Percentiles rank a stretch among this genome's conserved stretches.
These are phyloP conservation scores for Hystrix brachyura DNA, from an alignment of 2,113 vertebrate species.

Conservation along the genomic window DNA sequence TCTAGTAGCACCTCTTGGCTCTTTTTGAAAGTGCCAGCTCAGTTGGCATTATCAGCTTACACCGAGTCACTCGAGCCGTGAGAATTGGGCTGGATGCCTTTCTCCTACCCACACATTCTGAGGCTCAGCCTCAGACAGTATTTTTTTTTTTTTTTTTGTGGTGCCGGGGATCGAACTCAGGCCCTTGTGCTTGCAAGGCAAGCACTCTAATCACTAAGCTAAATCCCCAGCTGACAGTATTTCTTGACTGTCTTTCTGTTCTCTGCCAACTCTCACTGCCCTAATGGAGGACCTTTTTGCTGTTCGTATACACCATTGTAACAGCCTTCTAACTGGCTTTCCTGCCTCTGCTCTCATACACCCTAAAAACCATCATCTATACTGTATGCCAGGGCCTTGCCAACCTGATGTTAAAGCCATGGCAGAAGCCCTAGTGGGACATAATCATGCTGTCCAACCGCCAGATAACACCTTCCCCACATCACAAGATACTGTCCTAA, in stretches of 20 bases:
- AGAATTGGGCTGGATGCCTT: conserved; percentile 58
- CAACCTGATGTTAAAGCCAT: background rate
- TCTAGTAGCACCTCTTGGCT: background rate
- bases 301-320: background rate
- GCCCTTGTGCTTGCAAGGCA: no score
- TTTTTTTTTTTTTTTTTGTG: no score
- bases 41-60: conserved; percentile 5
- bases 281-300: background rate
- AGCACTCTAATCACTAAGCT: no score
- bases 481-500: no score
- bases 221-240: background rate
- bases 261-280: background rate
- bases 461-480: background rate
- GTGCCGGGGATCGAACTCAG: no score
- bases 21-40: background rate
- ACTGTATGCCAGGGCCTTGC: background rate
- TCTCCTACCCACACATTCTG: conserved; percentile 18
- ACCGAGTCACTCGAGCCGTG: conserved; percentile 11
- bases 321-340: background rate
- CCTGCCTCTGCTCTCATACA: background rate
- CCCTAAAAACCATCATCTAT: background rate
- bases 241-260: conserved; percentile 12
- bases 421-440: background rate
- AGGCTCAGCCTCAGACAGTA: background rate
- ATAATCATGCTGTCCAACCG: background rate